Evolutionary conservation across 2,888 invertebrate species (phyloP), one percentile per base, ranked within the genome.

Genomic region (Xylota segnis): DNA sequence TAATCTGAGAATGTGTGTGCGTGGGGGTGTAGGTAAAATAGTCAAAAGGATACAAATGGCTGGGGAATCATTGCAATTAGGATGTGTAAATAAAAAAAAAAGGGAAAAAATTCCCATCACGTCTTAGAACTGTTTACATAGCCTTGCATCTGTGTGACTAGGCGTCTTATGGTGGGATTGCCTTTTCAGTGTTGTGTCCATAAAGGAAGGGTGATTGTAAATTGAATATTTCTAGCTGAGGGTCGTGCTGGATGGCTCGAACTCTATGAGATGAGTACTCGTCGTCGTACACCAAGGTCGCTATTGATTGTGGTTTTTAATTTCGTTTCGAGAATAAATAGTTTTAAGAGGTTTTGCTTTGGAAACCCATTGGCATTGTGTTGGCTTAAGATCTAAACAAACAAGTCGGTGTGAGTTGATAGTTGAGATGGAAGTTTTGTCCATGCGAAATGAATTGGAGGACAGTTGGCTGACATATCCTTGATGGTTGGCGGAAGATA

Each of bases 61-160:
- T 7, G 6, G 5, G 16, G 18, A 45, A 32, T 50, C 27, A 37
- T 50, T 72, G 71, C 71, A 72, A 72, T 59, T 72, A 61, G 59
- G 59, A 14, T 59, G 59, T 5, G 37, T 12, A 59, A 72, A 72
- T 50, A 72, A 40, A 16, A 50, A 50, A 45, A 61, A 61, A 37
- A 34, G 10, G 0, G 10, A 43, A 23, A 23, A 63, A 45, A 63
- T 32, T 74, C 37, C 43, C 14, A 63, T 52, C 63, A 63, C 32
- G 52, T 52, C 32, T 43, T n/a, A 61, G 52, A 43, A 40, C 6
- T 63, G 27, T 61, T 61, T 50, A 37, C 61, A 32, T 43, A 32
- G 29, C 61, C 52, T 37, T 50, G 66, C 10, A 37, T 23, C 32
- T 45, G 18, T 45, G 47, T 65, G 47, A 27, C 23, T 50, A 2